These are phyloP conservation scores for Chloebia gouldiae DNA, from an alignment of 2,113 vertebrate species.

Conservation along the genomic window DNA sequence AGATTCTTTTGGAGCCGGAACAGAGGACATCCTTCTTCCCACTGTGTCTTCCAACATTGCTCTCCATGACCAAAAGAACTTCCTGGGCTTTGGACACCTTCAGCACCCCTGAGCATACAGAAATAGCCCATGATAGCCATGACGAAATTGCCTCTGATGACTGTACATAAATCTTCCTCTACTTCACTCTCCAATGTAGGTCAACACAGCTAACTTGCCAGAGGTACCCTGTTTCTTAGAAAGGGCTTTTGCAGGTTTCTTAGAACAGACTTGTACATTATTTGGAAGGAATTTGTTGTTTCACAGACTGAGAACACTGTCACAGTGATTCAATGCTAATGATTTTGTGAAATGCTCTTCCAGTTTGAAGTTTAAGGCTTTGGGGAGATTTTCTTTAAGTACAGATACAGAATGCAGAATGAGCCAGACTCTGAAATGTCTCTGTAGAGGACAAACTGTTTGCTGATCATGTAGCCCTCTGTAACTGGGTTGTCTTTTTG, in stretches of 20 bases:
- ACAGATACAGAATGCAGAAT: background rate
- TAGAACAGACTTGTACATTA: background rate
- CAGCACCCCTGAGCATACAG: background rate
- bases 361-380: background rate
- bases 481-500: background rate
- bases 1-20: background rate
- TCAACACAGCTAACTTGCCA: background rate
- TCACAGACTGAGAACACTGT: background rate
- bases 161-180: background rate
- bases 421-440: background rate
- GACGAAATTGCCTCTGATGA: background rate
- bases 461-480: background rate
- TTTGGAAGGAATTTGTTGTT: background rate
- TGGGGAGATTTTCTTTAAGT: background rate
- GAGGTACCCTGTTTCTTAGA: background rate
- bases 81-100: background rate
- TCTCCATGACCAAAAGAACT: background rate
- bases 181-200: background rate
- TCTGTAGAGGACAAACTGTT: background rate
- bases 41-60: accelerated
- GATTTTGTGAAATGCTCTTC: background rate
- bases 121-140: background rate
- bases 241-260: background rate
- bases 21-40: background rate
- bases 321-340: background rate